Evolutionary conservation across 2,888 invertebrate genomes (phyloP).

Genomic region (Tetropium fuscum): DNA sequence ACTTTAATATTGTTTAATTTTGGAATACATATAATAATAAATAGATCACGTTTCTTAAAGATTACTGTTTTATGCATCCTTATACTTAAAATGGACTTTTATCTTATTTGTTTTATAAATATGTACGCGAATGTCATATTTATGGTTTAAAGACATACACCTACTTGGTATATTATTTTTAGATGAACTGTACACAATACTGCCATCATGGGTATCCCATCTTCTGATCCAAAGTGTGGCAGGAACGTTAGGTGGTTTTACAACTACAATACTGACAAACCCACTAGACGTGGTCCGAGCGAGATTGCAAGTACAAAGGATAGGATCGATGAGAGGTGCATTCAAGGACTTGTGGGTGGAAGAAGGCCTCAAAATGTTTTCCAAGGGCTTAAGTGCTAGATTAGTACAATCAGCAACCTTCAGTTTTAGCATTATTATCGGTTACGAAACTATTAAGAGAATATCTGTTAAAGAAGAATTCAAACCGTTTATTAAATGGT

Average conservation of each 20-base stretch:
- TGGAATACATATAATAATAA: no score
- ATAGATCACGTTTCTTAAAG: no score
- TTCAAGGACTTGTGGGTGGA: slow-evolving; percentile 88
- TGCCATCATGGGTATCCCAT: slow-evolving; percentile 83
- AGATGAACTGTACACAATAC: slow-evolving; percentile 82
- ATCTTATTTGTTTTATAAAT: no score
- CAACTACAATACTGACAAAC: slow-evolving; percentile 94
- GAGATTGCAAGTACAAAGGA: slow-evolving; percentile 89
- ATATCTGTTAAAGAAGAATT: slow-evolving; percentile 92
- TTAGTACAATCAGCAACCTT: slow-evolving; percentile 93
- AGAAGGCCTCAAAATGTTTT: slow-evolving; percentile 85
- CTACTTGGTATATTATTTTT: no score
- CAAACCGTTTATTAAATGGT: slow-evolving; percentile 88
- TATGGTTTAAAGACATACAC: no score
- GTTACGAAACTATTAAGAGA: slow-evolving; percentile 96
- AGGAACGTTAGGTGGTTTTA: slow-evolving; percentile 92
- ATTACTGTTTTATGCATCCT: no score
- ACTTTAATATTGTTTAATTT: no score
- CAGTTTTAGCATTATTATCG: slow-evolving; percentile 94
- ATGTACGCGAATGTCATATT: no score
- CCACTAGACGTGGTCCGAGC: slow-evolving; percentile 94
- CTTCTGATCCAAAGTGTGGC: slow-evolving; percentile 90
- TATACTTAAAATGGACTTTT: no score
- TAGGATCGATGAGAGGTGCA: slow-evolving; percentile 83
- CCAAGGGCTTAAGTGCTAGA: slow-evolving; percentile 93